Conservation (phyloP, 2,113 vertebrate genomes). For the Leptocoma aspasia region DNA sequence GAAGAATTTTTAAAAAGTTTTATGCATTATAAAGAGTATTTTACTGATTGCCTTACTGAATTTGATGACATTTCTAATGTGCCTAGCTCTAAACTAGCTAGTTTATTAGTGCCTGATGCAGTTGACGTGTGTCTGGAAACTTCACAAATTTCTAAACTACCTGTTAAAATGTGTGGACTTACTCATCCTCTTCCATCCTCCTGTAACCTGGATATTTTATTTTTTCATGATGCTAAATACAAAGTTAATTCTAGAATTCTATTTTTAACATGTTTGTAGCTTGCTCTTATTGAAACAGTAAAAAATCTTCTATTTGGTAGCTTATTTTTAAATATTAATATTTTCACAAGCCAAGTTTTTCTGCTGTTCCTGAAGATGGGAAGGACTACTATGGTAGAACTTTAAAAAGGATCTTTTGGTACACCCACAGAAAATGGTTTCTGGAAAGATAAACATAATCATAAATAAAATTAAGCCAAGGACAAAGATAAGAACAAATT, state of each 20-base stretch:
- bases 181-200: neutral
- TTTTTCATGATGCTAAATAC: neutral
- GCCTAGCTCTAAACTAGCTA: neutral
- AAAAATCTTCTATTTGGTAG: neutral
- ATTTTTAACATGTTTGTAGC: neutral
- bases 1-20: accelerated
- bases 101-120: neutral
- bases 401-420: neutral
- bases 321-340: neutral
- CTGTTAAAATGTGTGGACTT: neutral
- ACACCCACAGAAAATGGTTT: neutral
- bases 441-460: neutral
- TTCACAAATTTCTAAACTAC: neutral
- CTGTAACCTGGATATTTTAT: neutral
- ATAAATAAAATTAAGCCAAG: neutral
- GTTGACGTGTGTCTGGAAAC: neutral
- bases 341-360: neutral
- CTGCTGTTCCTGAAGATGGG: neutral
- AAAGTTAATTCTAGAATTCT: neutral
- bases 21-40: neutral
- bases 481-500: neutral
- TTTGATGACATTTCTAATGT: neutral
- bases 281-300: neutral
- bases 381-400: neutral
- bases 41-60: neutral